Conservation (phyloP, 2,113 vertebrate genomes). For the Dipodomys stephensi region DNA sequence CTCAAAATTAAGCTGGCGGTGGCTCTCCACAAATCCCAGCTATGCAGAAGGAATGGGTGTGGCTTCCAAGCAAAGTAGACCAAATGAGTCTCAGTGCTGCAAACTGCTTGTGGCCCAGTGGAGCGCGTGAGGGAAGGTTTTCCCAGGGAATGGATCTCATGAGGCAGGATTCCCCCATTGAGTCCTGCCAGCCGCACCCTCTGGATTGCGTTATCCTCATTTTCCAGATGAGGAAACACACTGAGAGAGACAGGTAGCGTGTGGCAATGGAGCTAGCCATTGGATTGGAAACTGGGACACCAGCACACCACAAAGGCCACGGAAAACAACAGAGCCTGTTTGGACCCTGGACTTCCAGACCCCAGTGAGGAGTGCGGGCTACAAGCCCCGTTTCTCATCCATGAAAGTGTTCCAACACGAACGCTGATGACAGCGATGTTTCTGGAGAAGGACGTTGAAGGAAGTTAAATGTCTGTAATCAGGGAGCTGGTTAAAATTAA, state of each 20-base stretch:
- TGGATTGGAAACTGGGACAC: not conserved
- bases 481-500: conserved; percentile 50
- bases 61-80: too few relatives aligned
- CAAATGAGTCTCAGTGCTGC: too few relatives aligned
- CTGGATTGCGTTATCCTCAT: not conserved
- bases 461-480: not conserved
- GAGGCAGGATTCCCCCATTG: not conserved
- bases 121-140: not conserved
- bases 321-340: not conserved
- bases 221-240: conserved; percentile 52
- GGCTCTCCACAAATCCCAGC: too few relatives aligned
- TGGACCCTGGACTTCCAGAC: not conserved
- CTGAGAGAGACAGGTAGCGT: too few relatives aligned
- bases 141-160: not conserved
- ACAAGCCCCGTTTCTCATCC: not conserved
- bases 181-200: not conserved
- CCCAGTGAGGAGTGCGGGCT: not conserved
- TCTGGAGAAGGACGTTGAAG: not conserved
- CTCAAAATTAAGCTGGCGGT: too few relatives aligned
- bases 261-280: not conserved
- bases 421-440: not conserved
- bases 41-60: too few relatives aligned
- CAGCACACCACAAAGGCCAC: not conserved
- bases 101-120: too few relatives aligned
- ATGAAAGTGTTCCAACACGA: not conserved